A percentile compares a stretch with the other conserved stretches of the same genome.
These are phyloP conservation scores for Microctonus brassicae DNA, from an alignment of 2,888 invertebrate genomes.

Conservation along the genomic window DNA sequence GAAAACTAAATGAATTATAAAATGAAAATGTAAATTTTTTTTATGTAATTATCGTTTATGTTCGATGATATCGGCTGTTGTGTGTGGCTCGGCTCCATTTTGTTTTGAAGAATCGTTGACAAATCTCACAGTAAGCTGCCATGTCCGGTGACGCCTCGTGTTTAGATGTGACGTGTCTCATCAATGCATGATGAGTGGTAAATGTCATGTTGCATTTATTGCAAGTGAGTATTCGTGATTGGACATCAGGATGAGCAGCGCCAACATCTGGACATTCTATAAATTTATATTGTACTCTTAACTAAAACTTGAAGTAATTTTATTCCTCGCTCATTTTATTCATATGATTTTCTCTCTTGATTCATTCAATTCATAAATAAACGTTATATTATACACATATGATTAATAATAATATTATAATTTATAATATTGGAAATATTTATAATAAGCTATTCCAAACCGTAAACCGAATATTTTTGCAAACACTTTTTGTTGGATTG, in stretches of 20 bases:
- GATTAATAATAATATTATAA: background rate
- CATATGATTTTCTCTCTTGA: background rate
- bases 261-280: slow-evolving; percentile 48
- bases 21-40: too few relatives aligned
- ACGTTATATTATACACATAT: background rate
- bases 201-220: slow-evolving; percentile 54
- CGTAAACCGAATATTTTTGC: slow-evolving; percentile 49
- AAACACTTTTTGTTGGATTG: slow-evolving; percentile 36
- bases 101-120: slow-evolving; percentile 61
- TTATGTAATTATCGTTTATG: slow-evolving; percentile 35
- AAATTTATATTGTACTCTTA: slow-evolving; percentile 48
- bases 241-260: slow-evolving; percentile 41
- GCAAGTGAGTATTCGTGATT: slow-evolving; percentile 51
- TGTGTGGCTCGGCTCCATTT: slow-evolving; percentile 64
- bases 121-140: slow-evolving; percentile 57
- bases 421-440: background rate
- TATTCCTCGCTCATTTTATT: background rate
- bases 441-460: slow-evolving; percentile 31
- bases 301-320: background rate
- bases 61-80: slow-evolving; percentile 61
- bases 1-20: background rate
- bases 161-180: slow-evolving; percentile 59
- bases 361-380: background rate
- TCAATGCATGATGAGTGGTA: slow-evolving; percentile 58
- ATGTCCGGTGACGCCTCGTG: slow-evolving; percentile 55